Evolutionary conservation across 2,797 vertebrate genomes (phyloP), one percentile per base, ranked within the genome.

Genomic region (Gymnothorax reevesii): DNA sequence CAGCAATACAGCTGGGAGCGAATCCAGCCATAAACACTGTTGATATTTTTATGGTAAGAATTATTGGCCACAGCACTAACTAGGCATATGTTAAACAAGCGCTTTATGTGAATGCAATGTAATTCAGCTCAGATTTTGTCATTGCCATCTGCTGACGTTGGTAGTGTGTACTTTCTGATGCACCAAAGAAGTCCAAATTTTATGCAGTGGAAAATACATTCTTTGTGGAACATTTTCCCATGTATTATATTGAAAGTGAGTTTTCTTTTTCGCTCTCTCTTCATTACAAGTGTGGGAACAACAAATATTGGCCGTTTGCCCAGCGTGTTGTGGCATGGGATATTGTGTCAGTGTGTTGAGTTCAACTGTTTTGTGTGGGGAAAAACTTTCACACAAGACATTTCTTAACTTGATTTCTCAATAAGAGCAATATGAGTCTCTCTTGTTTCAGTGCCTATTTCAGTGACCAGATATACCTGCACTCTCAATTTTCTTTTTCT

Each of bases 41-140:
- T 22, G 49, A 55, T 80, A 49, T 80, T 80, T 80, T 80, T 80
- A 17, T n/a, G 17, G 52, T n/a, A n/a, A n/a, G 77, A 7, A 22
- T n/a, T 80, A 22, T 80, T n/a, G 42, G 77, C 55, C 77, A 80
- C 77, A 49, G 2, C 54, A 79, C 75, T 20, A 52, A 52, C 75
- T 6, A 20, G 52, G 49, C 77, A 80, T 54, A 80, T 80, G 77
- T 55, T 80, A 55, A 80, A 22, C 49, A 80, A 80, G 52, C 77
- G 0, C 49, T 80, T 80, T 55, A 55, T 22, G 52, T 54, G 52
- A 75, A 79, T 54, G 75, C 75, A 10, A 17, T 13, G 4, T 20
- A 79, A 79, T 52, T 2, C 9, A 22, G 49, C 22, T 12, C 77
- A 55, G n/a, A n/a, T 49, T 9, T n/a, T 55, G 20, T 52, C 52